Percentiles rank a stretch among this genome's conserved stretches.
phyloP scores from a whole-genome alignment of 2,797 vertebrate species.

The Ispidina lecontei region DNA sequence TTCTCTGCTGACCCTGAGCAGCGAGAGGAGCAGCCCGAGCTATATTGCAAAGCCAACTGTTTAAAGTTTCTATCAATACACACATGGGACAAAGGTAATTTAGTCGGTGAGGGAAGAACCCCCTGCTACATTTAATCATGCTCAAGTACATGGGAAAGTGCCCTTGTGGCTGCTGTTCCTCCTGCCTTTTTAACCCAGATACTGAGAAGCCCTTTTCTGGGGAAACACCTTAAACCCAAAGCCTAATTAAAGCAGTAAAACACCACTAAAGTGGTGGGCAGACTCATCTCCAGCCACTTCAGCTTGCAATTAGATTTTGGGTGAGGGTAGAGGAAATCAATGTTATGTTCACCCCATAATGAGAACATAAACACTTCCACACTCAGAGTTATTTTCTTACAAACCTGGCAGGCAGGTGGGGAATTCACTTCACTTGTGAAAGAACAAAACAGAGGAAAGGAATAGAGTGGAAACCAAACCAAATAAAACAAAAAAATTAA shows the following conservation, averaged over 20 bases:
- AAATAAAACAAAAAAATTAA: background rate
- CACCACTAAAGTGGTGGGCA: constrained; percentile 29
- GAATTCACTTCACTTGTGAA: constrained; percentile 11
- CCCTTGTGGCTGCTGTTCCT: constrained; percentile 29
- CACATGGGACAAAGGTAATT: constrained; percentile 75
- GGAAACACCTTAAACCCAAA: constrained; percentile 49
- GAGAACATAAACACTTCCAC: constrained; percentile 50
- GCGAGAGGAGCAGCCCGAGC: constrained; percentile 68
- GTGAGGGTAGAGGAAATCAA: constrained; percentile 28
- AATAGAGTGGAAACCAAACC: background rate
- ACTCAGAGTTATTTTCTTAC: constrained; percentile 57
- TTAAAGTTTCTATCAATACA: constrained; percentile 76
- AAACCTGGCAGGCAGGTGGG: constrained; percentile 4
- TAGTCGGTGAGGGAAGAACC: constrained; percentile 68
- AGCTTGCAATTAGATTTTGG: constrained; percentile 52
- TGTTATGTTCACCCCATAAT: constrained; percentile 31
- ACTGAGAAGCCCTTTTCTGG: constrained; percentile 51
- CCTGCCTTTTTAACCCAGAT: constrained; percentile 36
- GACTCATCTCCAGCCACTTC: constrained; percentile 39
- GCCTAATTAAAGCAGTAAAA: constrained; percentile 63
- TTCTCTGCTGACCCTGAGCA: constrained; percentile 67
- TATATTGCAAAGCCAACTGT: constrained; percentile 75
- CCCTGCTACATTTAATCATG: constrained; percentile 74
- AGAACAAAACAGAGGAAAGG: background rate
- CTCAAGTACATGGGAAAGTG: constrained; percentile 70